These are phyloP conservation scores for Holotrichia oblita DNA, from an alignment of 1,140 invertebrate genomes.

Conservation along the genomic window DNA sequence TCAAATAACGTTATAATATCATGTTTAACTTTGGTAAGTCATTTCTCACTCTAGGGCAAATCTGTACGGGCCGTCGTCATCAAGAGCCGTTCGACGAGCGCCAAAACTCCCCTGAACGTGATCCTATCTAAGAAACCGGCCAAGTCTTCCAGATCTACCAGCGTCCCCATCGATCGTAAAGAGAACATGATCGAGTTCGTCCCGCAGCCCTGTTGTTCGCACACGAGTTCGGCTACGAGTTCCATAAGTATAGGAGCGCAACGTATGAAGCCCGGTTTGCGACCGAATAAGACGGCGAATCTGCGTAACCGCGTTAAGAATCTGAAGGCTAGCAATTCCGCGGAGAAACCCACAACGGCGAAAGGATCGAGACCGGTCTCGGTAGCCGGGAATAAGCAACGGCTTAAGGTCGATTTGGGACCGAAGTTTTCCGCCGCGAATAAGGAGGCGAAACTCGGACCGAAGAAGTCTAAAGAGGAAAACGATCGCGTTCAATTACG, in stretches of 20 bases:
- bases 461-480: conserved; percentile 39
- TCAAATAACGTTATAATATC: conserved; percentile 33
- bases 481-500: conserved; percentile 47
- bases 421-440: conserved; percentile 37
- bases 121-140: conserved; percentile 39
- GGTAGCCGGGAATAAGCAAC: background rate
- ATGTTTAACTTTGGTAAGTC: conserved; percentile 52
- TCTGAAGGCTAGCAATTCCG: conserved; percentile 4
- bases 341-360: background rate
- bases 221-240: conserved; percentile 36
- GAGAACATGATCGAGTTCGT: conserved; percentile 36
- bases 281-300: conserved; percentile 39
- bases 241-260: conserved; percentile 39
- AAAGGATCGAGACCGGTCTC: background rate
- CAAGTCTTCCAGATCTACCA: conserved; percentile 47
- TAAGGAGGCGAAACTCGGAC: conserved; percentile 34
- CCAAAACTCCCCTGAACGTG: conserved; percentile 47
- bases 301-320: conserved; percentile 42
- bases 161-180: conserved; percentile 50
- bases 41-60: conserved; percentile 56
- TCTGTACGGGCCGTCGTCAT: conserved; percentile 48
- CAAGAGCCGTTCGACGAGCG: conserved; percentile 50
- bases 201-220: conserved; percentile 55
- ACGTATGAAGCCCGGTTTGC: conserved; percentile 37
- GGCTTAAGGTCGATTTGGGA: conserved; percentile 42